These are phyloP conservation scores for Limnephilus marmoratus DNA, from an alignment of 2,888 invertebrate genomes.

Conservation along the genomic window DNA sequence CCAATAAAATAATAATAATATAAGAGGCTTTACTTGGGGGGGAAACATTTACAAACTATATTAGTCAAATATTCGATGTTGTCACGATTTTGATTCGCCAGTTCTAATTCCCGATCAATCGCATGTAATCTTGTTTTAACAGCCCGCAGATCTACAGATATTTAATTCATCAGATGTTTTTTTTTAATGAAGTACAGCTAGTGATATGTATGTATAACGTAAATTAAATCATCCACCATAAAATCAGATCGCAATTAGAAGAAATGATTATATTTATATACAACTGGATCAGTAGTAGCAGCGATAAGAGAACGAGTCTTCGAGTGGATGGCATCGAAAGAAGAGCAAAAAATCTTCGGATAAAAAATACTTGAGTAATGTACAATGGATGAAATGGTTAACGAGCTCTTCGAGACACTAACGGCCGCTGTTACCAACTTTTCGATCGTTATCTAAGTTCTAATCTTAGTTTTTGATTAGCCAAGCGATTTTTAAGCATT, in stretches of 20 bases:
- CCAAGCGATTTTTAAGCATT: too few relatives aligned
- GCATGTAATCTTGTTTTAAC: not conserved
- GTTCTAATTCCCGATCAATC: not conserved
- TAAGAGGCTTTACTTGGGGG: not conserved
- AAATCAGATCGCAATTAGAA: not conserved
- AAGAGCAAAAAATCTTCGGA: not conserved
- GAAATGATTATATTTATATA: not conserved
- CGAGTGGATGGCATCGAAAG: not conserved
- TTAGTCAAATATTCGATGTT: not conserved
- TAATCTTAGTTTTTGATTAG: too few relatives aligned
- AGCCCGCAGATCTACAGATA: not conserved
- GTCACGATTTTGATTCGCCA: not conserved
- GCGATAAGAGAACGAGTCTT: not conserved
- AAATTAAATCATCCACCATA: not conserved
- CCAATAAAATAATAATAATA: not conserved
- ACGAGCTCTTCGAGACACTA: not conserved
- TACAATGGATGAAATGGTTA: not conserved
- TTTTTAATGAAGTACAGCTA: not conserved
- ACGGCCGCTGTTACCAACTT: too few relatives aligned
- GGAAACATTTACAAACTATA: not conserved
- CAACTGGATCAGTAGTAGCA: not conserved
- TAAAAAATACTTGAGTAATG: not conserved
- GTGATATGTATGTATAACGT: not conserved
- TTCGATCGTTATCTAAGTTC: too few relatives aligned
- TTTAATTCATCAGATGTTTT: not conserved